Percentiles rank a stretch among this genome's conserved stretches.
Evolutionary conservation across 2,113 vertebrate genomes (phyloP).

Genomic region (Urocitellus parryii): DNA sequence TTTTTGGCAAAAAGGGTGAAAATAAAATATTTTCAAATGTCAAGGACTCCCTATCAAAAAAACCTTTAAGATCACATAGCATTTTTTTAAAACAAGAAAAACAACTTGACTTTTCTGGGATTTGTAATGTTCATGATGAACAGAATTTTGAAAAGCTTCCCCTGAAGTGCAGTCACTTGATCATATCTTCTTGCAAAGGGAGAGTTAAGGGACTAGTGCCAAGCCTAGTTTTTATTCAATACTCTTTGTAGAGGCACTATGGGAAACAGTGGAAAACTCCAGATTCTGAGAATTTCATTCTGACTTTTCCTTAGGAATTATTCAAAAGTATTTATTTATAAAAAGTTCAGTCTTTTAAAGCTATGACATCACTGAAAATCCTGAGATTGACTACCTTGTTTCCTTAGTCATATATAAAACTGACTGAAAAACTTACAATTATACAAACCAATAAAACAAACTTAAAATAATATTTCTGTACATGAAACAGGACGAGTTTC

Average conservation of each 20-base stretch:
- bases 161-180: slow-evolving; percentile 28
- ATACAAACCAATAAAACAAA: slow-evolving; percentile 40
- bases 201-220: not conserved
- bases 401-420: slow-evolving; percentile 44
- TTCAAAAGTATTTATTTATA: slow-evolving; percentile 60
- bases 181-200: slow-evolving; percentile 56
- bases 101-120: slow-evolving; percentile 52
- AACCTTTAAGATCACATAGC: slow-evolving; percentile 58
- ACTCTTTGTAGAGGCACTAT: slow-evolving; percentile 26
- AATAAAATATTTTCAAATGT: slow-evolving; percentile 67
- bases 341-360: slow-evolving; percentile 62
- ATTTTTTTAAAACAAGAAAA: slow-evolving; percentile 62
- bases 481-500: slow-evolving; percentile 54
- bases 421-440: slow-evolving; percentile 66
- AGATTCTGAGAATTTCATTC: slow-evolving; percentile 61
- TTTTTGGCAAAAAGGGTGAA: slow-evolving; percentile 63
- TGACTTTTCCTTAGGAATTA: slow-evolving; percentile 51
- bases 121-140: slow-evolving; percentile 56
- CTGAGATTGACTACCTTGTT: slow-evolving; percentile 12
- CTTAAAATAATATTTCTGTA: slow-evolving; percentile 60
- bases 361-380: slow-evolving; percentile 55
- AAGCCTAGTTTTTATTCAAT: slow-evolving; percentile 65
- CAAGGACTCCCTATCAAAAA: slow-evolving; percentile 67
- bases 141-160: slow-evolving; percentile 37
- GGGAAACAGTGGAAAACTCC: slow-evolving; percentile 53